Base-by-base conservation (phyloP, 2,888 invertebrate genomes). In the Melinaea marsaeus region DNA sequence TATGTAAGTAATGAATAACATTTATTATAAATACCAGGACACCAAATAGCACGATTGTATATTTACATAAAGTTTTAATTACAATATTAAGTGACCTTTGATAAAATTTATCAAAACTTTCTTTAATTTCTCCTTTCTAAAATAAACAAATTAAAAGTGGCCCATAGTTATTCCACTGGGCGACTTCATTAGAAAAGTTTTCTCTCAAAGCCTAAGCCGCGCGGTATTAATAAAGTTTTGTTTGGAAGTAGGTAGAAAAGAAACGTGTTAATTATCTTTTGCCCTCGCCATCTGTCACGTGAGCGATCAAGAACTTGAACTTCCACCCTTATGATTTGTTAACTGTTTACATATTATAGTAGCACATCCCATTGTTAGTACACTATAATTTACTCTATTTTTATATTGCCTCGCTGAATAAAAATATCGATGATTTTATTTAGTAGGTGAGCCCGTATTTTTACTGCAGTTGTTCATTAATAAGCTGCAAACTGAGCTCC, bases 201-300 rank as follows among this genome's bases (percentile, higher is more conserved):
- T 79, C 84, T 82, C 85, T 87, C 85, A 87, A 88, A 85, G 86
- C 84, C 83, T 86, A 85, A 85, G 85, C 84, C 79, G 79, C 77
- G 78, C 80, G 85, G 90, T 89, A 90, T 90, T 90, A 90, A 89
- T 88, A 90, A 90, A 90, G 90, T 90, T 90, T 88, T 84, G 88
- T 85, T 85, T 79, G 81, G 80, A 79, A 79, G 76, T 77, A 74
- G 77, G 75, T 79, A 79, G 81, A 83, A 85, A 89, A 89, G 88
- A 88, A 89, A 86, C 85, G 86, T 86, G 88, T 89, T 90, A 90
- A 90, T 90, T 90, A 90, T 85, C 84, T 78, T 22, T 77, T 75
- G 77, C 70, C 68, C 75, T 75, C 78, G 76, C 78, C 84, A 86
- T 86, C 85, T 87, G 86, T 87, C 88, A 86, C 85, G 80, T 78